Percentiles rank a stretch among this genome's conserved stretches.
phyloP scores from a whole-genome alignment of 2,797 vertebrate genomes.

The Siniperca undulata region DNA sequence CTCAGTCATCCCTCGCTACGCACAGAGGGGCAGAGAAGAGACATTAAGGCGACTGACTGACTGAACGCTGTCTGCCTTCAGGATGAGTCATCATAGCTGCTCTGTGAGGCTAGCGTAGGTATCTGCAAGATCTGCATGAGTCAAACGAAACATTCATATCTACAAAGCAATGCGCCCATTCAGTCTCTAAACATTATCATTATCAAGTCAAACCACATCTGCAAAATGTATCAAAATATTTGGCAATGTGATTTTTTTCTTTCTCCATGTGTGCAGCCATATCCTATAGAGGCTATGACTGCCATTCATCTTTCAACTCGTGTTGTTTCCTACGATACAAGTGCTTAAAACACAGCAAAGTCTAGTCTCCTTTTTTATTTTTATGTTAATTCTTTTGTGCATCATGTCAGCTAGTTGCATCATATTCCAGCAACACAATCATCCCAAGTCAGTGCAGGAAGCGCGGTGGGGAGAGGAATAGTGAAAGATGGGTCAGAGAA shows the following conservation, averaged over 20 bases:
- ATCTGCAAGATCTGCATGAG: slow-evolving; percentile 48
- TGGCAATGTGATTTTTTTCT: slow-evolving; percentile 46
- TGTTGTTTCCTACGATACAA: slow-evolving; percentile 2
- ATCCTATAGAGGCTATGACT: slow-evolving; percentile 6
- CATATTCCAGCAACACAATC: slow-evolving; percentile 40
- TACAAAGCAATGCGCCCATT: slow-evolving; percentile 39
- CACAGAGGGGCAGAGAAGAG: slow-evolving; percentile 78
- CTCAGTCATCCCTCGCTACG: slow-evolving; percentile 79
- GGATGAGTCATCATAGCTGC: slow-evolving; percentile 81
- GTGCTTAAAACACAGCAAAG: slow-evolving; percentile 30
- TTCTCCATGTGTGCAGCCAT: slow-evolving; percentile 8
- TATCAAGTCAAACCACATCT: slow-evolving; percentile 38
- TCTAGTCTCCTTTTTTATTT: slow-evolving; percentile 19
- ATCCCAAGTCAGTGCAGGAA: slow-evolving; percentile 48
- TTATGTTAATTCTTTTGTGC: slow-evolving; percentile 21
- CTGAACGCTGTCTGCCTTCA: slow-evolving; percentile 80
- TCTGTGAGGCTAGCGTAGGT: slow-evolving; percentile 56
- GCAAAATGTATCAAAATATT: slow-evolving; percentile 63
- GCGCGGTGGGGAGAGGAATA: slow-evolving; percentile 9
- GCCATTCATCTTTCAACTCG: slow-evolving; percentile 2
- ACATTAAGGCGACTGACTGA: slow-evolving; percentile 83
- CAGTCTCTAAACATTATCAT: neutral
- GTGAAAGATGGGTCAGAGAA: slow-evolving; percentile 24
- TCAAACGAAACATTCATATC: slow-evolving; percentile 35
- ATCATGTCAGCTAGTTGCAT: slow-evolving; percentile 28